Evolutionary conservation across 1,140 invertebrate species (phyloP).

Genomic region (Drosophila lacteicornis): DNA sequence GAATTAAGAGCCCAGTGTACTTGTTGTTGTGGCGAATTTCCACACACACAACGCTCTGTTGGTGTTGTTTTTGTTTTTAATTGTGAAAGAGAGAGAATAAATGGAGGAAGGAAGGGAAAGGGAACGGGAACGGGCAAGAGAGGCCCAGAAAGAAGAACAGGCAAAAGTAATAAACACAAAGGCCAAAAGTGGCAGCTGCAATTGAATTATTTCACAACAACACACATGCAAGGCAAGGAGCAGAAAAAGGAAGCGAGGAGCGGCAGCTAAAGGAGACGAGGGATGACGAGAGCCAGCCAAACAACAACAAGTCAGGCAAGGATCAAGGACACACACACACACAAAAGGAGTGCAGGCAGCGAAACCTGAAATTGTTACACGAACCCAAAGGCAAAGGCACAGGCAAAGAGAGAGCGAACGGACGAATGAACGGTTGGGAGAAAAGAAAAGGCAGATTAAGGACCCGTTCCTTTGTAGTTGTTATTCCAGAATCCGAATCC

Average conservation of each 20-base stretch:
- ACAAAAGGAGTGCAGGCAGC: slow-evolving; percentile 27
- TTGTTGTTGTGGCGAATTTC: slow-evolving; percentile 45
- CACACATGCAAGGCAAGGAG: slow-evolving; percentile 50
- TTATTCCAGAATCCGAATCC: slow-evolving; percentile 13
- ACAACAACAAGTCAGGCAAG: slow-evolving; percentile 73
- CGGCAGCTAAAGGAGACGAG: slow-evolving; percentile 15
- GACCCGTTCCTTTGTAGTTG: slow-evolving; percentile 77
- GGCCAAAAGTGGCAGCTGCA: slow-evolving; percentile 79
- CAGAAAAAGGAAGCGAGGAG: slow-evolving; percentile 55
- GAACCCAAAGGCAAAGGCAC: slow-evolving; percentile 25
- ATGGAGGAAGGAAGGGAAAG: neutral
- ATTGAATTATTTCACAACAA: slow-evolving; percentile 68
- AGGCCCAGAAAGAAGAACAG: slow-evolving; percentile 22
- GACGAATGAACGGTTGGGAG: slow-evolving; percentile 30
- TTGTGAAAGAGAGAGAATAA: slow-evolving; percentile 14
- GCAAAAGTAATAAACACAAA: slow-evolving; percentile 59
- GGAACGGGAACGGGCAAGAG: slow-evolving; percentile 14
- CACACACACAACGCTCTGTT: slow-evolving; percentile 17
- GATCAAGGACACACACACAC: slow-evolving; percentile 67
- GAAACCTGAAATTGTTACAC: slow-evolving; percentile 70
- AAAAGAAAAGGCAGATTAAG: slow-evolving; percentile 74
- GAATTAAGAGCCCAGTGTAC: slow-evolving; percentile 35
- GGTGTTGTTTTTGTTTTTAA: slow-evolving; percentile 16
- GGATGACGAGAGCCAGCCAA: slow-evolving; percentile 57
- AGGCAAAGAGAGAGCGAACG: slow-evolving; percentile 33